A percentile compares a stretch with the other conserved stretches of the same genome.
phyloP scores from a whole-genome alignment of 1,140 invertebrate genomes.

The Drosophila rhopaloa region DNA sequence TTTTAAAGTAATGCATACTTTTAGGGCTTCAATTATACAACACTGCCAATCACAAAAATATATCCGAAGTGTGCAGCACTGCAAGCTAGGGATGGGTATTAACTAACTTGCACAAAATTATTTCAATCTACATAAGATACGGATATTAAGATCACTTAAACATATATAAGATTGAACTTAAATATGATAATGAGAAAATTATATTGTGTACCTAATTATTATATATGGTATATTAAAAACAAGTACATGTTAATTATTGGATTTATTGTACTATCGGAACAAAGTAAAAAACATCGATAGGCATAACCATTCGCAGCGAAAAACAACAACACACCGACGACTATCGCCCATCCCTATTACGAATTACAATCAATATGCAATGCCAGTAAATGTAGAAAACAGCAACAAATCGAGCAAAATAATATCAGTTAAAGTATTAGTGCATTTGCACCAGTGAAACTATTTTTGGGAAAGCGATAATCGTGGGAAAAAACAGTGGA shows the following conservation, averaged over 20 bases:
- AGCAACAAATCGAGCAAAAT: conserved; percentile 36
- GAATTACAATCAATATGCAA: conserved; percentile 64
- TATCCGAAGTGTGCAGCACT: not conserved
- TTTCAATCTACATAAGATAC: too few species aligned
- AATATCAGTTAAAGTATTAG: conserved; percentile 11
- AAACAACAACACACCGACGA: conserved; percentile 3
- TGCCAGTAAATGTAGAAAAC: conserved; percentile 51
- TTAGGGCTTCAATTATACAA: conserved; percentile 2
- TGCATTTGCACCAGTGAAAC: conserved; percentile 23
- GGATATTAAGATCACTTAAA: too few species aligned
- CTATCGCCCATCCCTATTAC: conserved; percentile 39
- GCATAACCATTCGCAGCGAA: not conserved
- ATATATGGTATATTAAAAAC: too few species aligned
- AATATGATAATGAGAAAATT: too few species aligned
- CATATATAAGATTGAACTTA: too few species aligned
- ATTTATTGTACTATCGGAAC: not conserved
- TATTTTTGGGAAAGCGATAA: conserved; percentile 4
- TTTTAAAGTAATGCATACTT: conserved; percentile 13
- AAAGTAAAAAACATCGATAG: not conserved
- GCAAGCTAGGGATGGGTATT: not conserved
- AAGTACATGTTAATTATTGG: too few species aligned
- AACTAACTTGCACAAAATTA: too few species aligned
- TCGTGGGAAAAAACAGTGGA: conserved; percentile 18
- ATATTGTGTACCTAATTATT: too few species aligned
- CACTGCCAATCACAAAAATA: not conserved